Base-by-base conservation (phyloP, 2,888 invertebrate genomes). In the Hydraecia micacea region DNA sequence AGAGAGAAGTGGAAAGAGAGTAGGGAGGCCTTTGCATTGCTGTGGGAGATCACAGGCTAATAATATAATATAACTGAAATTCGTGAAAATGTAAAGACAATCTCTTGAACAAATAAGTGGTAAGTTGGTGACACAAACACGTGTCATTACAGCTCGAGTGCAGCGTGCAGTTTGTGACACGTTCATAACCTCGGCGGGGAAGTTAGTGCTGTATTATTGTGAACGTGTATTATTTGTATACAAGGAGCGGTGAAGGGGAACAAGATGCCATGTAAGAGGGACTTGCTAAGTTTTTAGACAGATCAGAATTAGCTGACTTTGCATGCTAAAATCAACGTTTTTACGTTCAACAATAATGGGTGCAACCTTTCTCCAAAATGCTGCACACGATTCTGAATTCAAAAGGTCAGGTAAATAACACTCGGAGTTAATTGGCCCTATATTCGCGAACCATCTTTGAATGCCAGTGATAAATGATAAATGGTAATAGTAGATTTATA, bases 91-190 rank as follows among this genome's bases (percentile, higher is more conserved):
- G 15, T 18, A 25, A 55, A 39, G 46, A 39, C 32, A 71, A 66
- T 67, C 9, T 71, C 15, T 52, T 39, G 66, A 67, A 72, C 49
- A 81, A 73, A 68, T 85, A 58, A 77, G 68, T 68, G 66, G 67
- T 68, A 72, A 73, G 68, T 74, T 77, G 55, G 36, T 63, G 67
- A 71, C 63, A 73, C 15, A 58, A 63, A 80, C 80, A 86, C 84
- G 82, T 84, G 79, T 86, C 80, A 86, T 86, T 87, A 87, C 73
- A 79, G 66, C 72, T 72, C 49, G 65, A 85, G 83, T 87, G 89
- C 88, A 89, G 86, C 86, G 32, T 25, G 80, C 85, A 85, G 85
- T 89, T 84, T 75, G 73, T 78, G 84, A 86, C 83, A 85, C 79
- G 68, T 83, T 83, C 80, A 83, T 82, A 87, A 76, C 77, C 73